Conservation (phyloP, 2,113 vertebrate genomes). For the Riparia riparia region DNA sequence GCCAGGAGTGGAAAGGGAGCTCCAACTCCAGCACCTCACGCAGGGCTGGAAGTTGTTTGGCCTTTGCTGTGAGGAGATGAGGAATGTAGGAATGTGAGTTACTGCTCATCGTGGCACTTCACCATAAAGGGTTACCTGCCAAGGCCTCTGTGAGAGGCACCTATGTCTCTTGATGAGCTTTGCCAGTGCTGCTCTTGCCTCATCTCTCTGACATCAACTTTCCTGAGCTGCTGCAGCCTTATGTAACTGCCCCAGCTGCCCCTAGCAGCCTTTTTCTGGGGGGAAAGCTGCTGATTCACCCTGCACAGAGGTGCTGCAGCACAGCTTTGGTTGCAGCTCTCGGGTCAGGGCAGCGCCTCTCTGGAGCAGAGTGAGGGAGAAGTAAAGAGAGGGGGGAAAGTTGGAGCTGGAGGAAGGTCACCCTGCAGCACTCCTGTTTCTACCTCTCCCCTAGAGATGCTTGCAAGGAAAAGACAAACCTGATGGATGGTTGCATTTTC, state of each 20-base stretch:
- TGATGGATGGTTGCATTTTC: neutral
- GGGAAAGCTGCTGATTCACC: slow-evolving; percentile 52
- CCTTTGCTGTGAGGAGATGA: neutral
- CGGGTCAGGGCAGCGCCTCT: neutral
- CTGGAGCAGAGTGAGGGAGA: neutral
- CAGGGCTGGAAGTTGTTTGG: neutral
- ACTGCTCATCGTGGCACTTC: neutral
- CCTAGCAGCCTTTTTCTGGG: neutral
- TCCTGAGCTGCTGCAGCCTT: slow-evolving; percentile 33
- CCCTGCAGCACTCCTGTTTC: neutral
- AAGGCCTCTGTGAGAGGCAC: neutral
- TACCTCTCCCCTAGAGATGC: neutral
- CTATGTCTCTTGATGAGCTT: neutral
- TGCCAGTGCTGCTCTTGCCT: neutral
- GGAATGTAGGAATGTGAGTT: neutral
- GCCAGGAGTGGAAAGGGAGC: neutral
- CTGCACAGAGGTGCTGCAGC: neutral
- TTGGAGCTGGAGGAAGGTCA: neutral
- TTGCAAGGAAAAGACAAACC: neutral
- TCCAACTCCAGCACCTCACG: fast-evolving
- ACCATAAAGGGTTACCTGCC: neutral
- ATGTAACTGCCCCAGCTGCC: slow-evolving; percentile 33
- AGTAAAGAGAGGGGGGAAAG: neutral
- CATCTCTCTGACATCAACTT: neutral
- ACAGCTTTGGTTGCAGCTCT: neutral